Evolutionary conservation across 2,888 invertebrate species (phyloP).

Genomic region (Micoletzkya japonica): DNA sequence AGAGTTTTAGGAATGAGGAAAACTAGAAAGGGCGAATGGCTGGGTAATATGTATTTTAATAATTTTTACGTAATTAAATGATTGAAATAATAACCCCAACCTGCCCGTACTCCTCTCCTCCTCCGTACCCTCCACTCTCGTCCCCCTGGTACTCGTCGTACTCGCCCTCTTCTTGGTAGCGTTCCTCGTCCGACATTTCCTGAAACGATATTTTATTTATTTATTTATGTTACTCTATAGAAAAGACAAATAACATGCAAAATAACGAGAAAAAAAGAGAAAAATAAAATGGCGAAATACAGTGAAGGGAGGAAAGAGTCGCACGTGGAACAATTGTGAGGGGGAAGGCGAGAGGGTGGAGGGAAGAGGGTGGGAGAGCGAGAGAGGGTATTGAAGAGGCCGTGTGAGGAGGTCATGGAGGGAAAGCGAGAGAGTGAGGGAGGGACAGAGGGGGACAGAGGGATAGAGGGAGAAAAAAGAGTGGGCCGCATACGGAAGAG

Average conservation of each 20-base stretch:
- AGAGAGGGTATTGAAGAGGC: not conserved
- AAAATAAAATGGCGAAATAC: not conserved
- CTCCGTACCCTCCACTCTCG: slow-evolving; percentile 23
- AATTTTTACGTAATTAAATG: not conserved
- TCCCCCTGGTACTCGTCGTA: slow-evolving; percentile 5
- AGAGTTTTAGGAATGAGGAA: too few relatives aligned
- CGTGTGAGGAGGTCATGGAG: not conserved
- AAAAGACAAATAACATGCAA: too few relatives aligned
- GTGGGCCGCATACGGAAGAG: too few relatives aligned
- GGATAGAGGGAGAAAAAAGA: too few relatives aligned
- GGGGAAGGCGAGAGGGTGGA: slow-evolving; percentile 4
- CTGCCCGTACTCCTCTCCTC: not conserved
- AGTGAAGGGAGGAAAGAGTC: not conserved
- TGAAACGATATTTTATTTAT: not conserved
- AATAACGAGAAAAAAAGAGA: not conserved
- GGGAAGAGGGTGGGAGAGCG: slow-evolving; percentile 8
- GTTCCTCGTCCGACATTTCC: slow-evolving; percentile 8
- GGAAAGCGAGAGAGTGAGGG: not conserved
- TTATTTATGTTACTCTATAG: too few relatives aligned
- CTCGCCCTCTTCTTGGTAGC: slow-evolving; percentile 13
- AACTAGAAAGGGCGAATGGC: too few relatives aligned
- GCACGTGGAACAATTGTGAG: not conserved
- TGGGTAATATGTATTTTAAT: too few relatives aligned
- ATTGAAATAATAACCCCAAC: not conserved
- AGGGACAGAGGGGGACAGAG: not conserved